Evolutionary conservation across 2,113 vertebrate species (phyloP).

Genomic region (Tiliqua scincoides): DNA sequence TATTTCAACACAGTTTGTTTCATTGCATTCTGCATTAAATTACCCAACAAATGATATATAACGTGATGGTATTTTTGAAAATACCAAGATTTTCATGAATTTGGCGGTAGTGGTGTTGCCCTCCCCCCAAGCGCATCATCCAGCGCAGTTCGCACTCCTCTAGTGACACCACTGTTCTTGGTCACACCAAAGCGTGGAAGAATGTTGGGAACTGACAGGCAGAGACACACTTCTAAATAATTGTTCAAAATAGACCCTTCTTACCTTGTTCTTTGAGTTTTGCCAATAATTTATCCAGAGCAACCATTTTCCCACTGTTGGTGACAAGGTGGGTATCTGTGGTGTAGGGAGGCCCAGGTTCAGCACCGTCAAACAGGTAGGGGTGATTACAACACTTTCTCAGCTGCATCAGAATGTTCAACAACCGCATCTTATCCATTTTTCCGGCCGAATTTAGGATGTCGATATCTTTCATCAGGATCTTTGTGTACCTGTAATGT

Average conservation of each 20-base stretch:
- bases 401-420: conserved; percentile 92
- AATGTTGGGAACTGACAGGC: too few relatives aligned
- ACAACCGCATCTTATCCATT: conserved; percentile 91
- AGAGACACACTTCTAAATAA: rapidly evolving
- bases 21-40: too few relatives aligned
- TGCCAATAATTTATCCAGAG: conserved; percentile 86
- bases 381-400: conserved; percentile 92
- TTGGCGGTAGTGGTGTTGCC: too few relatives aligned
- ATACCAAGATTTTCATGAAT: too few relatives aligned
- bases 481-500: conserved; percentile 86
- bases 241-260: neutral
- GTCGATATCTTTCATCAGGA: conserved; percentile 93
- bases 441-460: conserved; percentile 90
- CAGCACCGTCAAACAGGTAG: conserved; percentile 89
- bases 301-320: conserved; percentile 91
- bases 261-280: conserved; percentile 89
- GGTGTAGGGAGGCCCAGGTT: conserved; percentile 89
- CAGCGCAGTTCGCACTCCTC: too few relatives aligned
- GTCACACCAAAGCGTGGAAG: too few relatives aligned
- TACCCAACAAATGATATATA: too few relatives aligned
- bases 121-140: too few relatives aligned
- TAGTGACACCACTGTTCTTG: too few relatives aligned
- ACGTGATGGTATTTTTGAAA: too few relatives aligned
- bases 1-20: too few relatives aligned
- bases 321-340: conserved; percentile 89